phyloP scores from a whole-genome alignment of 1,140 invertebrate species.

The Paraescarpia echinospica region DNA sequence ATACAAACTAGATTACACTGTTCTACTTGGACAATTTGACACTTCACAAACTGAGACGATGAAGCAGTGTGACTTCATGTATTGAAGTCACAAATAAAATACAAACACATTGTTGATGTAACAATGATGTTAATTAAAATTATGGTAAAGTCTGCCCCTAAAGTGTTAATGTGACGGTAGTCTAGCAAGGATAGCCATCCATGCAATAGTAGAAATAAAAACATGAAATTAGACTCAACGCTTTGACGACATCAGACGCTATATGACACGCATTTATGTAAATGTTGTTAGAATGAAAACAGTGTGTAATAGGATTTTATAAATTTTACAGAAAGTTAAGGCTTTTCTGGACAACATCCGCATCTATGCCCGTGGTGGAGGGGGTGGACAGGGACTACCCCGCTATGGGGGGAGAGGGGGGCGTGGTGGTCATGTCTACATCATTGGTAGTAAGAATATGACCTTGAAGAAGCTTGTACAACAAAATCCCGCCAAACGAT shows the following conservation, averaged over 20 bases:
- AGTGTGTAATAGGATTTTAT: neutral
- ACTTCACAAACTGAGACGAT: too few relatives aligned
- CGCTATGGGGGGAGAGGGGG: slow-evolving; percentile 83
- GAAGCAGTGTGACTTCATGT: too few relatives aligned
- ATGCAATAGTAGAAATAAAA: too few relatives aligned
- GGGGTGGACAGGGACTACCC: slow-evolving; percentile 75
- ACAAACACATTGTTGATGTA: too few relatives aligned
- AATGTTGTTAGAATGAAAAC: neutral
- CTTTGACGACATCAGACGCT: neutral
- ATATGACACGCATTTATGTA: neutral
- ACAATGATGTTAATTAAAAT: too few relatives aligned
- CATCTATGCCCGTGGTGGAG: slow-evolving; percentile 73
- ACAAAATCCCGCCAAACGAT: slow-evolving; percentile 63
- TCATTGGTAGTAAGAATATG: slow-evolving; percentile 68
- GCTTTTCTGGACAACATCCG: slow-evolving; percentile 73
- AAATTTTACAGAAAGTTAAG: slow-evolving; percentile 9
- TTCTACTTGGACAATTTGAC: too few relatives aligned
- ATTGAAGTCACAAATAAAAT: too few relatives aligned
- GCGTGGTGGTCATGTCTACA: slow-evolving; percentile 78
- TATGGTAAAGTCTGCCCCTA: too few relatives aligned
- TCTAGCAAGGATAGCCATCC: too few relatives aligned
- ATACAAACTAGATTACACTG: too few relatives aligned
- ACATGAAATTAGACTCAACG: too few relatives aligned
- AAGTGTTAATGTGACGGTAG: too few relatives aligned
- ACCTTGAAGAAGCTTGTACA: slow-evolving; percentile 64